Conservation (phyloP, 1,140 invertebrate species). For the Drosophila pseudoananassae region DNA sequence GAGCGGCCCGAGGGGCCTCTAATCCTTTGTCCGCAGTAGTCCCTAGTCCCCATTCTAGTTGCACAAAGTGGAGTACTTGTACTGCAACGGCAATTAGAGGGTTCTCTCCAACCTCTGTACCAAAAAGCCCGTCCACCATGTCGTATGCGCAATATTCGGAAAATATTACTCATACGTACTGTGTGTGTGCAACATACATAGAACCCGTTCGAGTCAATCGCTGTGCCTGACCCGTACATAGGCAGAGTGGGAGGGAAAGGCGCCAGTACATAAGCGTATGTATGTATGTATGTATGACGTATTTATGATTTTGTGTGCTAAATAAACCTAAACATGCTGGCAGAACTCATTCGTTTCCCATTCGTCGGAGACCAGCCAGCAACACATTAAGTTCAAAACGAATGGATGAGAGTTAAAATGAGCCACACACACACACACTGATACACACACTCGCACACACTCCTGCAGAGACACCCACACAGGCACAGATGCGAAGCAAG, state of each 20-base stretch:
- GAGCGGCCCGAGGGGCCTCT: conserved; percentile 32
- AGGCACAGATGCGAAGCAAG: conserved; percentile 47
- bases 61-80: conserved; percentile 8
- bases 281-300: conserved; percentile 8
- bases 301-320: conserved; percentile 59
- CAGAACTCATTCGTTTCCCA: conserved; percentile 80
- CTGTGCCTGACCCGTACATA: conserved; percentile 21
- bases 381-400: conserved; percentile 76
- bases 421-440: conserved; percentile 53
- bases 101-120: conserved; percentile 7
- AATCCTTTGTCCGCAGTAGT: conserved; percentile 37
- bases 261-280: conserved; percentile 19
- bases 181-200: conserved; percentile 11
- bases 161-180: conserved; percentile 31
- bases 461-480: conserved; percentile 21
- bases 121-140: conserved; percentile 3
- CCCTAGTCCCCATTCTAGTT: conserved; percentile 10
- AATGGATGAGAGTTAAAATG: conserved; percentile 82
- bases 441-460: conserved; percentile 26
- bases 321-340: conserved; percentile 78
- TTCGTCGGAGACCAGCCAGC: conserved; percentile 61
- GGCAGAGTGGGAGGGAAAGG: conserved; percentile 16
- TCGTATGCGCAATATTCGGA: conserved; percentile 57
- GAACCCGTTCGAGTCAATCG: conserved; percentile 60
- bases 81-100: conserved; percentile 8